phyloP scores from a whole-genome alignment of 2,888 invertebrate genomes.

The Temnothorax rugatulus region DNA sequence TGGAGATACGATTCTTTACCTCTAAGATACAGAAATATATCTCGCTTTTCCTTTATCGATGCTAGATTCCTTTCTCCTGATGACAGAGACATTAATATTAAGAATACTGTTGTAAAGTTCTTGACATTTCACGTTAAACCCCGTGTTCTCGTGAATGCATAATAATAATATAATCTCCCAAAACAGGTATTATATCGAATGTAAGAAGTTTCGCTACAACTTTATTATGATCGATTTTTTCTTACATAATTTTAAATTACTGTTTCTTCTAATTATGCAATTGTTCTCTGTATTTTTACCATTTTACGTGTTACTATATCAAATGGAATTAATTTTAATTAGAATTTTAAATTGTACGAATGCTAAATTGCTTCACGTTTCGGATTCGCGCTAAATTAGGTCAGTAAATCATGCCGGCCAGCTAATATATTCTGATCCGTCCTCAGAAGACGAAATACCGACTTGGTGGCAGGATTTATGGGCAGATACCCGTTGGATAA shows the following conservation, averaged over 20 bases:
- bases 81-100: not conserved
- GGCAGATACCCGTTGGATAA: not conserved
- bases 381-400: slow-evolving; percentile 35
- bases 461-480: slow-evolving; percentile 29
- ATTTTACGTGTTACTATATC: not conserved
- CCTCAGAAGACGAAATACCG: slow-evolving; percentile 30
- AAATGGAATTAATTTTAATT: slow-evolving; percentile 13
- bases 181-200: not conserved
- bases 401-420: slow-evolving; percentile 22
- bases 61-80: slow-evolving; percentile 7
- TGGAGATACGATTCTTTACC: too few relatives aligned
- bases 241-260: not conserved
- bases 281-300: not conserved
- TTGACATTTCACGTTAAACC: not conserved
- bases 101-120: not conserved
- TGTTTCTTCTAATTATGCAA: not conserved
- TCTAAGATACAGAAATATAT: not conserved
- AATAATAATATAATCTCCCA: not conserved
- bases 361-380: slow-evolving; percentile 14
- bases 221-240: not conserved
- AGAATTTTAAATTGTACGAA: slow-evolving; percentile 4
- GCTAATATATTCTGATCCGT: slow-evolving; percentile 31
- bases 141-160: not conserved
- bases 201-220: not conserved
- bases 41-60: not conserved